These are phyloP conservation scores for Cetonia aurata DNA, from an alignment of 2,888 invertebrate species.

Conservation along the genomic window DNA sequence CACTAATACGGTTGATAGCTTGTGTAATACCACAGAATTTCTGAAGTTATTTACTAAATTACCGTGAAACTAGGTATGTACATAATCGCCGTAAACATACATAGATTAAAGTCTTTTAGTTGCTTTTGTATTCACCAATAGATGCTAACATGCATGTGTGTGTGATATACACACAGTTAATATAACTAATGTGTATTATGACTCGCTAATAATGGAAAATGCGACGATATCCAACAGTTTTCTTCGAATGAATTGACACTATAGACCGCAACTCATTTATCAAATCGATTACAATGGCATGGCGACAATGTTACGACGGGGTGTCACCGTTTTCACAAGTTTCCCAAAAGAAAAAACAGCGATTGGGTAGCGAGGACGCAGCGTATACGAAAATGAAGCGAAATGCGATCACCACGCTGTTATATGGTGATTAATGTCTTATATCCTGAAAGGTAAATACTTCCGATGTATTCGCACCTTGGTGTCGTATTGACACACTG, in stretches of 20 bases:
- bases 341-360: not conserved
- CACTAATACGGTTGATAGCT: not conserved
- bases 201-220: conserved; percentile 41
- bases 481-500: conserved; percentile 19
- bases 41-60: conserved; percentile 35
- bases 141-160: too few relatives aligned
- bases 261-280: conserved; percentile 28
- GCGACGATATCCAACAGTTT: conserved; percentile 42
- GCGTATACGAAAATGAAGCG: conserved; percentile 7
- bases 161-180: not conserved
- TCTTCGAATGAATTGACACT: conserved; percentile 37
- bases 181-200: conserved; percentile 31
- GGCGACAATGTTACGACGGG: too few relatives aligned
- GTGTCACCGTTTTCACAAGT: not conserved
- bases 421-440: conserved; percentile 52
- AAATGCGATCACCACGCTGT: conserved; percentile 13
- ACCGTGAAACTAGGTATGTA: conserved; percentile 32
- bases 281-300: conserved; percentile 29
- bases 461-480: conserved; percentile 43
- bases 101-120: not conserved
- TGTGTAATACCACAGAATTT: conserved; percentile 1
- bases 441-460: conserved; percentile 52
- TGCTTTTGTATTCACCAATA: not conserved
- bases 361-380: not conserved
- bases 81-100: not conserved